Base-by-base conservation (phyloP, 2,113 vertebrate genomes). In the Nibea coibor region DNA sequence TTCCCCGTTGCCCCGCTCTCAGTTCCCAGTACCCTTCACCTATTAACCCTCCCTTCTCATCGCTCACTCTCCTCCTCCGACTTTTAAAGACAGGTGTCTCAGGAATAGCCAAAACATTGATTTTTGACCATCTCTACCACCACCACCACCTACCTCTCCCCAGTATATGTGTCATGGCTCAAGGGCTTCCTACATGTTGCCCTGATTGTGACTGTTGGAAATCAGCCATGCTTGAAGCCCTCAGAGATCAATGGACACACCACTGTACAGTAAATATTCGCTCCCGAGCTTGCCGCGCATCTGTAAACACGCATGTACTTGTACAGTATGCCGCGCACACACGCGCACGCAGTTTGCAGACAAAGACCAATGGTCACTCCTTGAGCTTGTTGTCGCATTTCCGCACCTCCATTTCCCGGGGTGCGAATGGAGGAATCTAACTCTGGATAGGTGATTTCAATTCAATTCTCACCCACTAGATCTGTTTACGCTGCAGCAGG, bases 381-480 rank as follows among this genome's bases (percentile, higher is more conserved):
- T 57, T 22, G 51, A 68, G 73, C 83, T 86, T 70, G 43, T 78
- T 57, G 19, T 80, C 89, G 84, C 83, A 86, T 84, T 80, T 72
- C 69, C 79, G 68, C 77, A 28, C 74, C 84, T 85, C 78, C 71
- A 78, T 90, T 88, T 88, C 75, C 75, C 59, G 50, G 93, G 94
- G 96, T 96, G 97, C 79, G 95, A 97, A 97, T 93, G 93, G 95
- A 96, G 97, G 96, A 97, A 95, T 95, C 94, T 96, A 95, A 93
- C 94, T 95, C 94, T 93, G 93, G 94, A 93, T 95, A 97, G 96
- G 97, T 97, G 97, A 98, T 98, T 98, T 97, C 96, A 97, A 95
- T 98, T 97, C 97, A 98, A 99, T 99, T 99, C 96, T 96, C 97
- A 98, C 97, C 96, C 96, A 93, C 95, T 96, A 96, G 94, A 95